A percentile compares a stretch with the other conserved stretches of the same genome.
phyloP scores from a whole-genome alignment of 2,797 vertebrate genomes.

The Fistularia tabacaria region DNA sequence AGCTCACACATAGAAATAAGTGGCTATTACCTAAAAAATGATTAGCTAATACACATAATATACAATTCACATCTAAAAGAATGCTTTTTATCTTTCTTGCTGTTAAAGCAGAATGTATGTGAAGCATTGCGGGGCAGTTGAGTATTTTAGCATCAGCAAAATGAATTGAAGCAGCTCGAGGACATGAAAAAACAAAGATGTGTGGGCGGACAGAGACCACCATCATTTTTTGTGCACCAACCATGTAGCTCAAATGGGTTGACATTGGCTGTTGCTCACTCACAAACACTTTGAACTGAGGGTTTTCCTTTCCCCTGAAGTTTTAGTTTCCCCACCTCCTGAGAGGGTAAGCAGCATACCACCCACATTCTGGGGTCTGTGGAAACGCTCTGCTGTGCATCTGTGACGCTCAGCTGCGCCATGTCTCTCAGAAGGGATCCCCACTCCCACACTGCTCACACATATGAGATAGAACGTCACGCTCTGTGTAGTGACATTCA shows the following conservation, averaged over 20 bases:
- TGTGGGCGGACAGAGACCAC: too few species aligned
- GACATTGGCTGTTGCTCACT: neutral
- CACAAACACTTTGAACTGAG: conserved; percentile 17
- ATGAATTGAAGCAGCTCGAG: too few species aligned
- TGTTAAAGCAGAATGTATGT: too few species aligned
- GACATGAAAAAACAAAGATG: too few species aligned
- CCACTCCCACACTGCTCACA: conserved; percentile 14
- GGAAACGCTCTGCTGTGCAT: conserved; percentile 7
- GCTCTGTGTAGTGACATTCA: conserved; percentile 30
- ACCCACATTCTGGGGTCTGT: conserved; percentile 32
- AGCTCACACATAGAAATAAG: too few species aligned
- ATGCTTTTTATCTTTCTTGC: too few species aligned
- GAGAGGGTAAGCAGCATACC: conserved; percentile 9
- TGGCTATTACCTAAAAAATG: too few species aligned
- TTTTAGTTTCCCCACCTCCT: conserved; percentile 33
- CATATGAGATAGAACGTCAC: neutral
- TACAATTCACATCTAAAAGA: too few species aligned
- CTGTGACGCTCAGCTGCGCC: conserved; percentile 17
- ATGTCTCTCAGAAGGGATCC: conserved; percentile 26
- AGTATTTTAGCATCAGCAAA: too few species aligned
- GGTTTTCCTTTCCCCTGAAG: conserved; percentile 43
- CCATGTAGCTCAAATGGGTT: neutral
- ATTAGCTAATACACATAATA: too few species aligned
- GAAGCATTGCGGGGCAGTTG: too few species aligned
- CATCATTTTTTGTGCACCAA: too few species aligned